Evolutionary conservation across 2,888 invertebrate species (phyloP), one percentile per base, ranked within the genome.

Genomic region (Phorcus lineatus): DNA sequence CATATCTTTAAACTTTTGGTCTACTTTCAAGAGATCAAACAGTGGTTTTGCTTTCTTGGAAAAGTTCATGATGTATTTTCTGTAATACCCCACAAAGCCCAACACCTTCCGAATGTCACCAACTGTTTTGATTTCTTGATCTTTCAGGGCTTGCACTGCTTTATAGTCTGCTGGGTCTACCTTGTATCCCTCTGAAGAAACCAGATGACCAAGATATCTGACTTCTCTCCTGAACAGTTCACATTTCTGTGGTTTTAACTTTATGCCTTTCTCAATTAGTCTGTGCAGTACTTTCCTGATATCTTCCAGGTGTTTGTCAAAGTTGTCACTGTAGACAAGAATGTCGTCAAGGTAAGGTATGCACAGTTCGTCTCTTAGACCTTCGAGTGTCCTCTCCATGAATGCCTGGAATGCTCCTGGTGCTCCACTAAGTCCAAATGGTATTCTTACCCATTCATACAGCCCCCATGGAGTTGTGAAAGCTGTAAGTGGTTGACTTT

Each of bases 401-500:
- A 85, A 75, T 9, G 80, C 66, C 36, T 81, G 77, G 7, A 36
- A 36, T 36, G 7, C 36, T 4, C 36, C 36, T n/a, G 83, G 83
- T 7, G 81, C 81, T 70, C 81, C 81, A 19, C 77, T 77, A 11
- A 85, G 66, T 1, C 82, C 83, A 53, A 84, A 81, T 11, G 83
- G 81, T 70, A 86, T 81, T 36, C 36, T 36, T 7, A 36, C 36
- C 77, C 79, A 85, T 31, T 84, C 79, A 24, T 57, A 84, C 22
- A 85, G 75, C 0, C 83, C 83, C 47, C 66, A 55, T n/a, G 74
- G 79, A 0, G 79, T 83, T 6, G 80, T 77, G 54, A 85, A 84
- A 19, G 85, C 83, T 13, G 84, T 85, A 6, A 80, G 67, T 9
- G 22, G 74, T 57, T 40, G 40, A 75, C 79, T 76, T 9, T 78